Conservation (phyloP, 2,888 invertebrate genomes). For the Ectemnius lituratus region DNA sequence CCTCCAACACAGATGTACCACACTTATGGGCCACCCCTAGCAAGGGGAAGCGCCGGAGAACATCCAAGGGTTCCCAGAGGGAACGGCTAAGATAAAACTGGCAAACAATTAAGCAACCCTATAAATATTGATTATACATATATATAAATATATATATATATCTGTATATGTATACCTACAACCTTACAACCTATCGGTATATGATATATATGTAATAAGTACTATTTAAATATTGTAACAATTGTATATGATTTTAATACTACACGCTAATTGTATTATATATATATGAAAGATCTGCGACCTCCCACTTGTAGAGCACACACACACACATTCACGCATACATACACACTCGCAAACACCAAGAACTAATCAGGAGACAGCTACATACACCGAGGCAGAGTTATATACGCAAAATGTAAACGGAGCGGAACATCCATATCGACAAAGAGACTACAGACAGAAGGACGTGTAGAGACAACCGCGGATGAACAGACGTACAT, state of each 20-base stretch:
- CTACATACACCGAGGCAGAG: slow-evolving; percentile 1
- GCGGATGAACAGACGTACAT: not conserved
- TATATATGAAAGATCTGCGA: slow-evolving; percentile 75
- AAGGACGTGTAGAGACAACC: not conserved
- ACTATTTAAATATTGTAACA: slow-evolving; percentile 78
- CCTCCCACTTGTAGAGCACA: slow-evolving; percentile 77
- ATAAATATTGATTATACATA: slow-evolving; percentile 75
- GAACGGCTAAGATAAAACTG: slow-evolving; percentile 42
- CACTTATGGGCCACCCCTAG: slow-evolving; percentile 10
- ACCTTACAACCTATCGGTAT: slow-evolving; percentile 72
- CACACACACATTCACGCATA: slow-evolving; percentile 27
- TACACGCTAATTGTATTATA: slow-evolving; percentile 78
- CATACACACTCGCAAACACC: slow-evolving; percentile 27
- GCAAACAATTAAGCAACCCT: slow-evolving; percentile 70
- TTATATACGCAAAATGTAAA: not conserved
- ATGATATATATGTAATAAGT: slow-evolving; percentile 76
- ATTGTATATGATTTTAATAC: slow-evolving; percentile 78
- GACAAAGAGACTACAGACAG: not conserved
- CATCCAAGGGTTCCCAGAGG: slow-evolving; percentile 23
- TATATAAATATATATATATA: slow-evolving; percentile 70
- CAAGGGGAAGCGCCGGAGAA: slow-evolving; percentile 5
- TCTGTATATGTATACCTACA: slow-evolving; percentile 72
- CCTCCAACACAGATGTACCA: slow-evolving; percentile 12
- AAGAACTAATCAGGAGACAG: too few species aligned
- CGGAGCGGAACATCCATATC: not conserved